These are phyloP conservation scores for Mimas tiliae DNA, from an alignment of 2,888 invertebrate species.

Conservation along the genomic window DNA sequence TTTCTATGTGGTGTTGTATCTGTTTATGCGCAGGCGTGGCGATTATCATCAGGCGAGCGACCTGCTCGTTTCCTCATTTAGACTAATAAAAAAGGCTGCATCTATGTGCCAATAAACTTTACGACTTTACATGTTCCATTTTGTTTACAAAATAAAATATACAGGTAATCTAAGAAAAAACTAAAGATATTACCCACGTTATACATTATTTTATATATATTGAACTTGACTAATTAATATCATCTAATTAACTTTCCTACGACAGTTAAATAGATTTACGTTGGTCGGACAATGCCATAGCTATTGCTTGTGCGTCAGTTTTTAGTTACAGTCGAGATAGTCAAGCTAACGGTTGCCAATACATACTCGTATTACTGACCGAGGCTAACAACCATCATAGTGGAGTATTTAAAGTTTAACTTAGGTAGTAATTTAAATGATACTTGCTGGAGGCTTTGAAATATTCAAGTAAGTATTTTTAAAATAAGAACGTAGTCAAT, in stretches of 20 bases:
- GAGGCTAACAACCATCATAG: not conserved
- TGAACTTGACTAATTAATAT: too few species aligned
- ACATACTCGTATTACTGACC: slow-evolving; percentile 1
- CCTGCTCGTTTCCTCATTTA: too few species aligned
- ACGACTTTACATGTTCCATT: too few species aligned
- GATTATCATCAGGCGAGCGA: too few species aligned
- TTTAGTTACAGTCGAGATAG: slow-evolving; percentile 25
- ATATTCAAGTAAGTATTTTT: slow-evolving; percentile 8
- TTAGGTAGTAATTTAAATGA: not conserved
- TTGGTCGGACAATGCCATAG: slow-evolving; percentile 2
- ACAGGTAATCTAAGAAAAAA: too few species aligned
- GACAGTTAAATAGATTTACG: not conserved
- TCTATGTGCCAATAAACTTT: too few species aligned
- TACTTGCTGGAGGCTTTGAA: not conserved
- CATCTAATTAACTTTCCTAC: not conserved
- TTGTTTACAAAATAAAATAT: too few species aligned
- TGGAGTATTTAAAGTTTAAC: not conserved
- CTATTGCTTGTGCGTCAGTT: slow-evolving; percentile 7
- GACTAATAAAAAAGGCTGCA: too few species aligned
- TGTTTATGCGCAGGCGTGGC: too few species aligned
- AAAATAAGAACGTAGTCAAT: not conserved
- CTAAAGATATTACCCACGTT: too few species aligned
- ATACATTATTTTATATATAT: too few species aligned
- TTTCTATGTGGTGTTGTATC: too few species aligned
- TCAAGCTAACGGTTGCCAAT: slow-evolving; percentile 21